A percentile compares a stretch with the other conserved stretches of the same genome.
Evolutionary conservation across 1,140 invertebrate genomes (phyloP).

Genomic region (Gryllus bimaculatus): DNA sequence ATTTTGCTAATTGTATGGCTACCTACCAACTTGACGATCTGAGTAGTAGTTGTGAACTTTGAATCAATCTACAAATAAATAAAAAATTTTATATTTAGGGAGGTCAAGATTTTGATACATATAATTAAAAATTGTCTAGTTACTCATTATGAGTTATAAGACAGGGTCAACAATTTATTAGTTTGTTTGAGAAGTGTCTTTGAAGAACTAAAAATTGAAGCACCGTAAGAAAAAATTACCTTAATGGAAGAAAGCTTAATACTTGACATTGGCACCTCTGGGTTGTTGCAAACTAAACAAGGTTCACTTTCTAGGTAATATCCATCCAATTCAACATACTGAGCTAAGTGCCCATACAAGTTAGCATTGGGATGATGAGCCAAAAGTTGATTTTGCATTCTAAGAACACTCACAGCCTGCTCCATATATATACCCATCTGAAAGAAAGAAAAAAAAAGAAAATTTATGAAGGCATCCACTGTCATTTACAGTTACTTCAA

Average conservation of each 20-base stretch:
- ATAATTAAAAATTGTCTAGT: no score
- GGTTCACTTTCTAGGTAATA: conserved; percentile 95
- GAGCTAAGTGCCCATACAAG: conserved; percentile 82
- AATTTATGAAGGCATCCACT: neutral
- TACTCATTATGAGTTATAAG: no score
- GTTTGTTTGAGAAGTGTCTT: neutral
- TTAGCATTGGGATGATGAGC: conserved; percentile 88
- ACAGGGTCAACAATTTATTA: neutral
- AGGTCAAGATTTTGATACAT: no score
- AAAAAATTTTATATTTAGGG: no score
- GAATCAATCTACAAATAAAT: conserved; percentile 60
- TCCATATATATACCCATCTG: conserved; percentile 68
- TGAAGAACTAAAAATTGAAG: neutral
- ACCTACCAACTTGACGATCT: conserved; percentile 91
- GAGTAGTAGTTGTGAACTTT: conserved; percentile 94
- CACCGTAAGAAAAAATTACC: conserved; percentile 31
- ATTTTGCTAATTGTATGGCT: conserved; percentile 93
- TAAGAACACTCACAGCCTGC: conserved; percentile 73
- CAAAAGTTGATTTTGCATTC: conserved; percentile 77
- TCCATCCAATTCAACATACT: conserved; percentile 89
- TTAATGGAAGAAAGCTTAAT: conserved; percentile 92
- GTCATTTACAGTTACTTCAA: no score
- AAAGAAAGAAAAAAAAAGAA: neutral
- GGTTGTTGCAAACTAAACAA: conserved; percentile 94
- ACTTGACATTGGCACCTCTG: conserved; percentile 83